Percentiles rank a stretch among this genome's conserved stretches.
Conservation (phyloP, 2,113 vertebrate species). For the Spheniscus mendiculus region DNA sequence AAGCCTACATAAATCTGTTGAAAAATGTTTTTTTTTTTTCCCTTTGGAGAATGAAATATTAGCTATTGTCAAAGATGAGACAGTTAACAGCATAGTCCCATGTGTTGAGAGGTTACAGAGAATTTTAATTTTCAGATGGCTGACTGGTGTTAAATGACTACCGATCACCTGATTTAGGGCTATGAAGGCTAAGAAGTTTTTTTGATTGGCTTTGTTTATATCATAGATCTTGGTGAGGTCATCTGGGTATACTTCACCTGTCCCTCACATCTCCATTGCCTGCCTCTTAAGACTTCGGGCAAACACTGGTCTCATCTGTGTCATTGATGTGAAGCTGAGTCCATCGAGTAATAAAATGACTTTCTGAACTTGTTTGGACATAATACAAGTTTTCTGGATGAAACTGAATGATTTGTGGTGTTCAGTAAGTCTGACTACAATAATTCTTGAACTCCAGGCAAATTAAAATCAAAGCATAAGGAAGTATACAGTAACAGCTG, state of each 20-base stretch:
- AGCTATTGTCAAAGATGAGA: neutral
- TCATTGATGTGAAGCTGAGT: neutral
- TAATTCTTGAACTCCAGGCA: neutral
- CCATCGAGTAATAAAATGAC: neutral
- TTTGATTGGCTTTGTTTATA: neutral
- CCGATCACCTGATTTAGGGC: neutral
- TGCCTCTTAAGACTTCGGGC: neutral
- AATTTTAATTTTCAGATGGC: neutral
- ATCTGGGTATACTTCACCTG: neutral
- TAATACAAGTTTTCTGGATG: neutral
- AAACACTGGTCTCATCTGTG: neutral
- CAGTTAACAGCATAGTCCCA: neutral
- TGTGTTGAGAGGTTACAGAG: fast-evolving
- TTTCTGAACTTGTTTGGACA: neutral
- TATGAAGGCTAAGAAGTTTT: neutral
- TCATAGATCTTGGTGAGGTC: neutral
- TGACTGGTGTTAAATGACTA: neutral
- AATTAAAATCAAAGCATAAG: neutral
- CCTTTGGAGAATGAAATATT: neutral
- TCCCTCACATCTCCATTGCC: neutral
- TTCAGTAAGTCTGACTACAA: neutral
- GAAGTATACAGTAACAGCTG: neutral
- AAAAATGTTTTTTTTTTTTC: fast-evolving
- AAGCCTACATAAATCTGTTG: neutral
- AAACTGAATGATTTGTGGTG: neutral